Evolutionary conservation across 1,140 invertebrate species (phyloP), one percentile per base, ranked within the genome.

Genomic region (Oryctes rhinoceros): DNA sequence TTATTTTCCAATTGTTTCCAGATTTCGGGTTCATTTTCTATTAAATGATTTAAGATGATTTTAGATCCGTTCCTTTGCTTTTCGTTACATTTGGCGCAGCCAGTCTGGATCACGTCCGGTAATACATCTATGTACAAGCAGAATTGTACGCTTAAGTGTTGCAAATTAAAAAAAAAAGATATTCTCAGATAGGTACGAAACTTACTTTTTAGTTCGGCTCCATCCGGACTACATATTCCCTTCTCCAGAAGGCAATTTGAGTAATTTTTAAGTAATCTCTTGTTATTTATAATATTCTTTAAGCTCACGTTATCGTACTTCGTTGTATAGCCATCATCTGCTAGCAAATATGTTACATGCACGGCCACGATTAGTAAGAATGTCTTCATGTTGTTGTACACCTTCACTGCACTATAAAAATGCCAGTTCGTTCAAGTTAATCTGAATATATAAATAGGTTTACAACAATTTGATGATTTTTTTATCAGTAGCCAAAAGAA

Each of bases 301-400:
- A 95, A 30, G 85, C 95, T 88, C 44, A 95, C 88, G 82, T 92
- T 92, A 85, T 95, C 94, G 83, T 91, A 95, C 86, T 93, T 94
- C 20, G 90, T 91, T 0, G 93, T 93, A 84, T 95, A 95, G 81
- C 90, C 91, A 0, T 90, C 89, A 0, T 87, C 87, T 18, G 83
- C 49, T 59, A 59, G 15, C n/a, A 18, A n/a, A n/a, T 6, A 59
- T n/a, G 53, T 18, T 18, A 59, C 15, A 18, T 18, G 18, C 5
- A 59, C 53, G 15, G n/a, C 2, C 15, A 59, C 53, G 6, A 59
- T 6, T 59, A 59, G 18, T 18, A 59, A n/a, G 39, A 44, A 44
- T 59, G 6, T 15, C 13, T 59, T 59, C 53, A 59, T 59, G n/a
- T 59, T 59, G 15, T 18, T 18, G 18, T 3, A 7, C 15, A 59